phyloP scores from a whole-genome alignment of 1,140 invertebrate genomes.

The Druon quercuslanigerum region DNA sequence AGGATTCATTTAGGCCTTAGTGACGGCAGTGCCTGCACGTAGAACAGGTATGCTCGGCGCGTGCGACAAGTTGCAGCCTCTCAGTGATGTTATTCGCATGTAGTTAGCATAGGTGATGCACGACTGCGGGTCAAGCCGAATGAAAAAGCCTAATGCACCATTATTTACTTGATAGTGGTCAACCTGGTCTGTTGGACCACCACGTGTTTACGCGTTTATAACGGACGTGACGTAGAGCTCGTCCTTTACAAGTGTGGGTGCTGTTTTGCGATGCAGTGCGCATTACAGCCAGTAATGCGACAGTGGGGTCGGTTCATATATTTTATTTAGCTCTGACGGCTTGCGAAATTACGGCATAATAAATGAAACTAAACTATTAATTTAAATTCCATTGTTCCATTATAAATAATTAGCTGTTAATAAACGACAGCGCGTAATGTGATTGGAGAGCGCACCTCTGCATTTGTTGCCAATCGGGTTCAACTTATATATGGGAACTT shows the following conservation, averaged over 20 bases:
- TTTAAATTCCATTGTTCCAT: constrained; percentile 75
- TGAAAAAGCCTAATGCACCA: constrained; percentile 75
- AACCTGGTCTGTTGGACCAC: constrained; percentile 66
- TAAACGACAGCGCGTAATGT: constrained; percentile 56
- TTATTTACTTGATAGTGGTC: constrained; percentile 75
- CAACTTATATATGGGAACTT: too few relatives aligned
- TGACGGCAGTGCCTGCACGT: background rate
- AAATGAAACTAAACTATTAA: constrained; percentile 77
- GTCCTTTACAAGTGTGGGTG: constrained; percentile 51
- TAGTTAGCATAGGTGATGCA: constrained; percentile 51
- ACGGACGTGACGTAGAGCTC: constrained; percentile 71
- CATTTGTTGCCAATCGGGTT: constrained; percentile 26
- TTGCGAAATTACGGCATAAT: constrained; percentile 72
- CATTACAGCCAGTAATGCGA: constrained; percentile 71
- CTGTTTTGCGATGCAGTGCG: constrained; percentile 69
- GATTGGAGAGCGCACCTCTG: constrained; percentile 26
- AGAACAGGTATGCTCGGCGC: background rate
- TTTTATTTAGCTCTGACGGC: constrained; percentile 74
- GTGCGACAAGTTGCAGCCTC: constrained; percentile 35
- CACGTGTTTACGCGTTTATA: constrained; percentile 75
- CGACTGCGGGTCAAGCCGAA: constrained; percentile 63
- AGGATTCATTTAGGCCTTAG: constrained; percentile 39
- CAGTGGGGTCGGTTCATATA: constrained; percentile 69
- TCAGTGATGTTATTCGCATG: constrained; percentile 36
- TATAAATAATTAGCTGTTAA: constrained; percentile 76